Conservation (phyloP, 2,113 vertebrate species). For the Arenaria interpres region DNA sequence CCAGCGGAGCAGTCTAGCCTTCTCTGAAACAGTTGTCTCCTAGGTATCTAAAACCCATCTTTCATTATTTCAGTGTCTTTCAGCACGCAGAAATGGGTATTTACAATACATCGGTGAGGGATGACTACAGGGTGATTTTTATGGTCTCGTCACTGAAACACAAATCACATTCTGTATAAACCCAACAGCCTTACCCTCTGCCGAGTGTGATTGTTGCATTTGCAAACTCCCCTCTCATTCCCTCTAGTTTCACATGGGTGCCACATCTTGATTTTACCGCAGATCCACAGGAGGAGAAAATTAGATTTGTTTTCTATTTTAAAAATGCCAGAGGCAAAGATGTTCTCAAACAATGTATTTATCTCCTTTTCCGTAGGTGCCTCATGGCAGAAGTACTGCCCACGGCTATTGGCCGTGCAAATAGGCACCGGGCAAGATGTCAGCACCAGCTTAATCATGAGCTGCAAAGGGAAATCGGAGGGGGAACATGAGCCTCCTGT, state of each 20-base stretch:
- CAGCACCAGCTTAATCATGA: conserved; percentile 15
- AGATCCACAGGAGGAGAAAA: background rate
- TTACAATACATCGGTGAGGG: background rate
- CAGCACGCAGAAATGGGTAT: background rate
- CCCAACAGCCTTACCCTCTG: background rate
- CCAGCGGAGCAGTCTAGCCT: background rate
- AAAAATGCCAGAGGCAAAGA: background rate
- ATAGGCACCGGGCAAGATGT: background rate
- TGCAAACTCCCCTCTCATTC: background rate
- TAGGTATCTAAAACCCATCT: background rate
- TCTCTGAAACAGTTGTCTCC: background rate
- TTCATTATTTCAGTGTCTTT: background rate
- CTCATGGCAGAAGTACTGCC: background rate
- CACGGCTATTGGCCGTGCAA: background rate
- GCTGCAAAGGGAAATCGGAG: background rate
- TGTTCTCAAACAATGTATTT: background rate
- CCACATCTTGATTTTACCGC: background rate
- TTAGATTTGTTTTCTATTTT: background rate
- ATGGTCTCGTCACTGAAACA: background rate
- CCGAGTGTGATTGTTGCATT: background rate
- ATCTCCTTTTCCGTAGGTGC: background rate
- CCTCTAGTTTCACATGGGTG: background rate
- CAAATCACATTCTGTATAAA: background rate
- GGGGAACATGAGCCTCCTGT: background rate
- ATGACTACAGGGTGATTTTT: background rate